These are phyloP conservation scores for Ciconia nigra DNA, from an alignment of 2,797 vertebrate species.

Conservation along the genomic window DNA sequence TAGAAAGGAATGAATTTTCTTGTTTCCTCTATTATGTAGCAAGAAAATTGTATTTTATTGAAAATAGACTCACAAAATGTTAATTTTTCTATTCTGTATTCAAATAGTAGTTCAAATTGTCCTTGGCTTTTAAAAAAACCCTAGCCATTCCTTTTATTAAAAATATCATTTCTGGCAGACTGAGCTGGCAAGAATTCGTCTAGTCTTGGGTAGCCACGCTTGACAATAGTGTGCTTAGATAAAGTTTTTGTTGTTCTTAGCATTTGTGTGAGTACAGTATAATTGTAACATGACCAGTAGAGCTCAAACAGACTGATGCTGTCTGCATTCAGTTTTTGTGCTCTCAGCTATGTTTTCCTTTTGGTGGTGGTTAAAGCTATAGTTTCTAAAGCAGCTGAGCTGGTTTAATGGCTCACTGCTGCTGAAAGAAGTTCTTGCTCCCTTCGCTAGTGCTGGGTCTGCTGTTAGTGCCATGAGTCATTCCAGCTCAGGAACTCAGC, in stretches of 20 bases:
- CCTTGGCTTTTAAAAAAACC: background rate
- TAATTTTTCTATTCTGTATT: background rate
- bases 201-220: background rate
- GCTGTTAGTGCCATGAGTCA: background rate
- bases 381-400: background rate
- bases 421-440: background rate
- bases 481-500: background rate
- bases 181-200: background rate
- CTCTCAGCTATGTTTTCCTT: background rate
- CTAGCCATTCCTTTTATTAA: background rate
- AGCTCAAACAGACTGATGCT: background rate
- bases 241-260: background rate
- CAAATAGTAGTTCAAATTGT: background rate
- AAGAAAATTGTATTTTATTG: background rate
- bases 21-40: background rate
- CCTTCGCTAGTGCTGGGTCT: background rate
- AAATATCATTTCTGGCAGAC: background rate
- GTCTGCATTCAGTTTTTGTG: background rate
- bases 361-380: background rate
- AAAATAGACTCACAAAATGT: background rate
- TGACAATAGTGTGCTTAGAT: background rate
- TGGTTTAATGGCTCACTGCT: background rate
- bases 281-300: background rate
- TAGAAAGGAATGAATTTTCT: background rate
- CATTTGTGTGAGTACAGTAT: background rate